Percentiles rank a stretch among this genome's conserved stretches.
Conservation (phyloP, 2,113 vertebrate species). For the Eurystomus gularis region DNA sequence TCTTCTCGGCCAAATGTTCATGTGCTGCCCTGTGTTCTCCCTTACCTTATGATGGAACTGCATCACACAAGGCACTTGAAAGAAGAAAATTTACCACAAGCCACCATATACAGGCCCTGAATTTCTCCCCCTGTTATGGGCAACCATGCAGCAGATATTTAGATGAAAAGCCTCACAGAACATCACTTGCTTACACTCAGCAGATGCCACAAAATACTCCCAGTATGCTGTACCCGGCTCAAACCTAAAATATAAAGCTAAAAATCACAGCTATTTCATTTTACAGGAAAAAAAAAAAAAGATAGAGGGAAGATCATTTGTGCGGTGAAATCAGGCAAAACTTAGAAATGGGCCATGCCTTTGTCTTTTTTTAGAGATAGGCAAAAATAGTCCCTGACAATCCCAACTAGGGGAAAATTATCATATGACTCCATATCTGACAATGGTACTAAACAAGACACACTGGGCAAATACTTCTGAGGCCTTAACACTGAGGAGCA, state of each 20-base stretch:
- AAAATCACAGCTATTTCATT: neutral
- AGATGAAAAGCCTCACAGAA: neutral
- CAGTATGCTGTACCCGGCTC: neutral
- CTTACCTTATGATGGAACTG: neutral
- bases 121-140: neutral
- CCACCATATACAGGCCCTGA: neutral
- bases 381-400: neutral
- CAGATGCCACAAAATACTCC: neutral
- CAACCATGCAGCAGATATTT: neutral
- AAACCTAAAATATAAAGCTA: neutral
- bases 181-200: neutral
- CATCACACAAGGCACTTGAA: neutral
- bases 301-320: neutral
- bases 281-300: neutral
- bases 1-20: neutral
- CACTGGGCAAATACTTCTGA: neutral
- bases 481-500: neutral
- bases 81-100: neutral
- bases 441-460: neutral
- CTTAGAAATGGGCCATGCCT: neutral
- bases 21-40: neutral
- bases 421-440: neutral
- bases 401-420: rapidly evolving
- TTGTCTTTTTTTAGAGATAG: neutral
- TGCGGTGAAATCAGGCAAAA: neutral